Base-by-base conservation (phyloP, 1,140 invertebrate species). In the Uloborus diversus region DNA sequence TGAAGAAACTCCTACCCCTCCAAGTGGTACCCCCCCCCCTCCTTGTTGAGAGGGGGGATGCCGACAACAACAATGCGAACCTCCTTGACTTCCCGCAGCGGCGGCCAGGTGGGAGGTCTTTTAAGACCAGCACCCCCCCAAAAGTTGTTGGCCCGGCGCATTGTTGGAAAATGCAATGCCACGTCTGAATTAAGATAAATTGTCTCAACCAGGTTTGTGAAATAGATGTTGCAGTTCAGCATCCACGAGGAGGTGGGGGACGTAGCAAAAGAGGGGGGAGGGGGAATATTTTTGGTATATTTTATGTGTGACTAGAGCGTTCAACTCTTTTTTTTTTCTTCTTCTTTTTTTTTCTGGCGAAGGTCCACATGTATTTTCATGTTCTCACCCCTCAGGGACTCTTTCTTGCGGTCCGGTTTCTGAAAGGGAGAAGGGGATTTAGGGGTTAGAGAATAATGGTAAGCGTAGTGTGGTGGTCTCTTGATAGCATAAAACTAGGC, bases 171-270 rank as follows among this genome's bases (percentile, higher is more conserved):
- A 13, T 23, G 33, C 25, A 25, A 28, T 11, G 23, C n/a, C 35
- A 47, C 20, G 56, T 35, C 56, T 30, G 14, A 64, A 75, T 75
- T 75, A 75, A 75, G 59, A 75, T 64, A 75, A 64, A 75, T 75
- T 62, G 70, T 75, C 59, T 64, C n/a, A n/a, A 27, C 32, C 20
- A n/a, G 9, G 9, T 4, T 32, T 59, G 11, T 59, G 53, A 71
- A 59, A 71, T 28, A 59, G 33, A 61, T 61, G 53, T 57, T 70
- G 17, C 17, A 42, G 37, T n/a, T n/a, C n/a, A n/a, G n/a, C n/a
- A n/a, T n/a, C 13, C n/a, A 68, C 35, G 27, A 30, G 42, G 7
- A 47, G 20, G 3, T 35, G 30, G 4, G 14, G 35, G n/a, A n/a
- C n/a, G n/a, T n/a, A n/a, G n/a, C n/a, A 20, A 65, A 11, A 28